Evolutionary conservation across 2,888 invertebrate species (phyloP).

Genomic region (Drosophila infuscata): DNA sequence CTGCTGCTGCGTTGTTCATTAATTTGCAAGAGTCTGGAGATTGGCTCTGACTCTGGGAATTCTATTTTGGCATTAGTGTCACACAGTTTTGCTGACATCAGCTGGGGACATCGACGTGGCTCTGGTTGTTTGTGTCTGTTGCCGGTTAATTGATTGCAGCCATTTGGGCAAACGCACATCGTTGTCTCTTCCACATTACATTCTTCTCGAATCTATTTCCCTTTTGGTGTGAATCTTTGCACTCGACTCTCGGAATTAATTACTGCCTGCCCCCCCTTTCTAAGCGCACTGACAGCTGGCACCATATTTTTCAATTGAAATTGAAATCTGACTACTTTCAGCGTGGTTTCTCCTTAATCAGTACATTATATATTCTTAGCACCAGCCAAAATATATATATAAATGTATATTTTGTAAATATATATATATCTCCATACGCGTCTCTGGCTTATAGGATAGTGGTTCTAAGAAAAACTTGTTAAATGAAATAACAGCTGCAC

Average conservation of each 20-base stretch:
- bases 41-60: slow-evolving; percentile 26
- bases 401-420: background rate
- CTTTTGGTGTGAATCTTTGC: slow-evolving; percentile 72
- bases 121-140: slow-evolving; percentile 62
- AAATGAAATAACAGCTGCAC: background rate
- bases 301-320: slow-evolving; percentile 54
- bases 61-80: slow-evolving; percentile 35
- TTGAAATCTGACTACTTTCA: slow-evolving; percentile 22
- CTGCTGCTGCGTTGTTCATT: slow-evolving; percentile 67
- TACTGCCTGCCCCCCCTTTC: slow-evolving; percentile 33
- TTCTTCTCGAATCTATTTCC: background rate
- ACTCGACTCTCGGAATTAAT: slow-evolving; percentile 65
- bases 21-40: slow-evolving; percentile 49
- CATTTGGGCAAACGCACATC: slow-evolving; percentile 60
- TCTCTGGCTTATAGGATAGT: background rate
- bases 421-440: background rate
- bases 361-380: background rate
- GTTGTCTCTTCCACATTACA: slow-evolving; percentile 7
- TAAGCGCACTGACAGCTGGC: slow-evolving; percentile 5
- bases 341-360: background rate
- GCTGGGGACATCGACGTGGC: slow-evolving; percentile 62
- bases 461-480: background rate
- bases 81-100: slow-evolving; percentile 57
- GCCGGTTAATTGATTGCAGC: slow-evolving; percentile 77
- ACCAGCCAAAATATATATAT: background rate